Evolutionary conservation across 2,888 invertebrate species (phyloP).

Genomic region (Drosophila phalerata): DNA sequence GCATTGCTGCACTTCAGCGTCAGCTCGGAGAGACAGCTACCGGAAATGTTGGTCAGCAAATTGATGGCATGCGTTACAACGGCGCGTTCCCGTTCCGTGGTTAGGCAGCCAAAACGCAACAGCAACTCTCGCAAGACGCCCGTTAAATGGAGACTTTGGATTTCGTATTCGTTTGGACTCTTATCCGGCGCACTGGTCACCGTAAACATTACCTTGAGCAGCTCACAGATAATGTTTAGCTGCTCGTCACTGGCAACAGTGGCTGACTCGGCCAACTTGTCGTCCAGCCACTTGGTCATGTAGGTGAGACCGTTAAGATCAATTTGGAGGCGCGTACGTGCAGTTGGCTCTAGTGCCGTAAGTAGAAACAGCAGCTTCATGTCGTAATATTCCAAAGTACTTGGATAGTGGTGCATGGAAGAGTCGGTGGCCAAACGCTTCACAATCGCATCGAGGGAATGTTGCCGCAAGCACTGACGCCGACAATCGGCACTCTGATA

Average conservation of each 20-base stretch:
- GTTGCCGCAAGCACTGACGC: slow-evolving; percentile 87
- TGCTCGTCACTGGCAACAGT: slow-evolving; percentile 85
- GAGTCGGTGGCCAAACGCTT: slow-evolving; percentile 88
- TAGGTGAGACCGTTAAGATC: slow-evolving; percentile 90
- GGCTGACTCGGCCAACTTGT: slow-evolving; percentile 86
- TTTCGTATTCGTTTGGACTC: slow-evolving; percentile 88
- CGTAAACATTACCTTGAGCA: slow-evolving; percentile 92
- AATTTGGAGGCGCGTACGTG: slow-evolving; percentile 88
- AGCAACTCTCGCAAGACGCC: slow-evolving; percentile 90
- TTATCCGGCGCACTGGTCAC: slow-evolving; percentile 87
- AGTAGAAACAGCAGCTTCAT: slow-evolving; percentile 95
- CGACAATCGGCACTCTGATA: slow-evolving; percentile 90
- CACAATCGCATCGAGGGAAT: slow-evolving; percentile 90
- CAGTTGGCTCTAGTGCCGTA: slow-evolving; percentile 92
- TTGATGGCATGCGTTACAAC: slow-evolving; percentile 93
- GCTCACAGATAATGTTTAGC: slow-evolving; percentile 89
- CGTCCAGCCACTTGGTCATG: slow-evolving; percentile 89
- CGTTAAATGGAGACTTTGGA: slow-evolving; percentile 90
- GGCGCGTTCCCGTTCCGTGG: slow-evolving; percentile 85
- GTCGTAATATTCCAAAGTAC: slow-evolving; percentile 91
- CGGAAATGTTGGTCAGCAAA: slow-evolving; percentile 93
- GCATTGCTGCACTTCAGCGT: slow-evolving; percentile 84
- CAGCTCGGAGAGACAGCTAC: slow-evolving; percentile 90
- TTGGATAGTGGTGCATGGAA: slow-evolving; percentile 76
- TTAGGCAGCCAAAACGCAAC: slow-evolving; percentile 83